Evolutionary conservation across 2,888 invertebrate genomes (phyloP).

Genomic region (Tetropium fuscum): DNA sequence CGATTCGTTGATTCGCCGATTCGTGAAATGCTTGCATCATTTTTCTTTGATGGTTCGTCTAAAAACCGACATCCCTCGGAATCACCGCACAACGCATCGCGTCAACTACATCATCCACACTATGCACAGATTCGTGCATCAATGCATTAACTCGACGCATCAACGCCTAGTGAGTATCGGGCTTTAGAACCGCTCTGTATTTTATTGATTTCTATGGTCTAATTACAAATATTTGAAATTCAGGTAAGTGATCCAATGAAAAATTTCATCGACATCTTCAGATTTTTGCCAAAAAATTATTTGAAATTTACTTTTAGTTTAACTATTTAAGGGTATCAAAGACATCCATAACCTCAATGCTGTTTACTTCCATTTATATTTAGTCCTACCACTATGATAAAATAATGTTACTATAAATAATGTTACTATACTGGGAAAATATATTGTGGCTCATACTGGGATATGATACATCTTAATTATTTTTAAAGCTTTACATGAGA

Average conservation of each 20-base stretch:
- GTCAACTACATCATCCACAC: too few species aligned
- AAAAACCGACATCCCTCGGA: too few species aligned
- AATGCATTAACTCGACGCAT: too few species aligned
- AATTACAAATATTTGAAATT: constrained; percentile 1
- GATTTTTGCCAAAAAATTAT: neutral
- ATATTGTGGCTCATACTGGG: neutral
- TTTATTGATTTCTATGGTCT: neutral
- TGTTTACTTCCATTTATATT: neutral
- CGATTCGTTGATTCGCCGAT: too few species aligned
- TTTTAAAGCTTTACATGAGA: neutral
- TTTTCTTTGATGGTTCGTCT: too few species aligned
- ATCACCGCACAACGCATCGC: too few species aligned
- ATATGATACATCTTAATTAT: neutral
- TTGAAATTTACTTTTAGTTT: neutral
- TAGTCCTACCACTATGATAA: neutral
- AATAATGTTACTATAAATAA: neutral
- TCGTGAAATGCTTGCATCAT: too few species aligned
- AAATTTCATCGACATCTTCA: neutral
- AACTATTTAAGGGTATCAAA: neutral
- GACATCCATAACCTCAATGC: neutral
- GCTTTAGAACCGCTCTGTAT: neutral
- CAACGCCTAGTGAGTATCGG: too few species aligned
- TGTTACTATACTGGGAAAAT: too few species aligned
- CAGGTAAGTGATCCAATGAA: neutral
- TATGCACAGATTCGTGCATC: too few species aligned